Base-by-base conservation (phyloP, 2,113 vertebrate genomes). In the Pontoporia blainvillei region DNA sequence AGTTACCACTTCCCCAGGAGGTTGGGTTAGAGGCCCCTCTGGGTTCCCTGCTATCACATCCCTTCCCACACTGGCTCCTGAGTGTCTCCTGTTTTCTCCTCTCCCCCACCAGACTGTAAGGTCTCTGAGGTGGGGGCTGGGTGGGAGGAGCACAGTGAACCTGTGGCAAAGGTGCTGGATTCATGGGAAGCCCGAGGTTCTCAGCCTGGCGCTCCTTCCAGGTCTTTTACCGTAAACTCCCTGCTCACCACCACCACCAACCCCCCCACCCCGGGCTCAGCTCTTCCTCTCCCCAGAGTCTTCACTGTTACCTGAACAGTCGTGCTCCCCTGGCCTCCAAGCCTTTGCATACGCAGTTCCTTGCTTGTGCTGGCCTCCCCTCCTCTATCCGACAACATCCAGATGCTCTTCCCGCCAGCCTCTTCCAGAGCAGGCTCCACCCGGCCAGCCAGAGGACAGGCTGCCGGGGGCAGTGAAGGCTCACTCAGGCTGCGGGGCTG, bases 331-430 rank as follows among this genome's bases (percentile, higher is more conserved):
- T 0, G 3, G 25, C 49, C 76, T 17, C 39, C 29, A 52, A 29
- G 36, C 8, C 62, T 73, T 49, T 67, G 18, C 81, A 12, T 0
- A 6, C 0, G 1, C 13, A 1, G 13, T 66, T 52, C n/a, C 41
- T 54, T 12, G 3, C 57, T 23, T 11, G 1, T 4, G 67, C 20
- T 39, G 10, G 34, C 39, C 81, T 54, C 39, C 61, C 39, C 1
- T 31, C 71, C 34, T 39, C 44, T 29, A 29, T 21, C 73, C 64
- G 9, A 44, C 5, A 57, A 39, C 29, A 11, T 73, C 36, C 11
- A 67, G 46, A 4, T 23, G 34, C 54, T 31, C 54, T 96, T 86
- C 59, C 49, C 11, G 23, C 49, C 49, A 54, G 34, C 75, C 34
- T 78, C 34, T 78, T 54, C 49, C 21, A 54, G 49, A 54, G n/a